A percentile compares a stretch with the other conserved stretches of the same genome.
These are phyloP conservation scores for Drosophila lacertosa DNA, from an alignment of 1,140 invertebrate species.

Conservation along the genomic window DNA sequence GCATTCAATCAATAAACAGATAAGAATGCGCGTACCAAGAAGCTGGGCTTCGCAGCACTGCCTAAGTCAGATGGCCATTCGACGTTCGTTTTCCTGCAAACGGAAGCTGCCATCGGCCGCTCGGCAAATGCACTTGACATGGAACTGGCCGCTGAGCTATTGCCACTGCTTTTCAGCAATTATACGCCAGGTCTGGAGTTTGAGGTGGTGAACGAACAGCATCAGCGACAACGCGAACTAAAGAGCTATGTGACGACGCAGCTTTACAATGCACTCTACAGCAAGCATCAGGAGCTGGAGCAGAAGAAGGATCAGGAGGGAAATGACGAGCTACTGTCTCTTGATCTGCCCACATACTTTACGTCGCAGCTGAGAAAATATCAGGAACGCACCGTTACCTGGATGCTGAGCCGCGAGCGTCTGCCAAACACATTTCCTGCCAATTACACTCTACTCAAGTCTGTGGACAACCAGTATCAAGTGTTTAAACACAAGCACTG, in stretches of 20 bases:
- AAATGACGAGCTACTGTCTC: not conserved
- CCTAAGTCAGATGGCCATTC: not conserved
- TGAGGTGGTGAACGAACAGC: constrained; percentile 48
- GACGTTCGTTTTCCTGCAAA: constrained; percentile 22
- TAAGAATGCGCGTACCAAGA: constrained; percentile 30
- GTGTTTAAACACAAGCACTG: constrained; percentile 85
- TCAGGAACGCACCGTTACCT: constrained; percentile 88
- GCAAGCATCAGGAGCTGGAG: constrained; percentile 38
- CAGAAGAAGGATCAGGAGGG: not conserved
- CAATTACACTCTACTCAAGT: constrained; percentile 45
- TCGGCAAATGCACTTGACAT: constrained; percentile 32
- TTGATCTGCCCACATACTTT: constrained; percentile 45
- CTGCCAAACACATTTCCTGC: constrained; percentile 25
- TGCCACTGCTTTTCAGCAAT: constrained; percentile 57
- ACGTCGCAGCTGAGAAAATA: constrained; percentile 86
- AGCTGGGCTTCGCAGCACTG: constrained; percentile 33
- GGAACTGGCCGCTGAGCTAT: constrained; percentile 43
- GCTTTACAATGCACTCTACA: constrained; percentile 63
- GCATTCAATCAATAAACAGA: constrained; percentile 16
- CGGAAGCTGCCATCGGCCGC: not conserved
- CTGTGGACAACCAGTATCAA: constrained; percentile 33
- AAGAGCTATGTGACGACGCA: constrained; percentile 71
- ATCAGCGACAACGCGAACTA: constrained; percentile 48
- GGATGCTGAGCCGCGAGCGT: constrained; percentile 88
- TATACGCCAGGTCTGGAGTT: constrained; percentile 52